Conservation (phyloP, 2,113 vertebrate genomes). For the Lophius piscatorius region DNA sequence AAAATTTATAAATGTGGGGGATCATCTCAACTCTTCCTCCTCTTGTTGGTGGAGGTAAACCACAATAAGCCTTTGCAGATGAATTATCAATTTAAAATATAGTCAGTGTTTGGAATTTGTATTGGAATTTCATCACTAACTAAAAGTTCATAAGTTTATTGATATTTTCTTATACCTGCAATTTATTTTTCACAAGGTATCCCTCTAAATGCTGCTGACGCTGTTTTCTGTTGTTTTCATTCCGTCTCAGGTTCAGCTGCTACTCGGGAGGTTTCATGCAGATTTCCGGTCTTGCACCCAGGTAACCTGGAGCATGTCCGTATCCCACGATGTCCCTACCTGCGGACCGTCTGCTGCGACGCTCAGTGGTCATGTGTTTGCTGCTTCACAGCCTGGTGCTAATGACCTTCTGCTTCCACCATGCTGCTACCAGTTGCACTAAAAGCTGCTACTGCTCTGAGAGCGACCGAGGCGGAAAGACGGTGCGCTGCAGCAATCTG, state of each 20-base stretch:
- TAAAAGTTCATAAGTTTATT: no score
- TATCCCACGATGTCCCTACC: conserved; percentile 70
- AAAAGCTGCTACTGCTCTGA: conserved; percentile 89
- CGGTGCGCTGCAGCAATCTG: conserved; percentile 93
- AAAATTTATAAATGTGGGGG: no score
- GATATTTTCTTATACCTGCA: no score
- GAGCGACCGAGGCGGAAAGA: conserved; percentile 85
- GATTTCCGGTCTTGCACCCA: conserved; percentile 35
- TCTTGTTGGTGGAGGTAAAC: no score
- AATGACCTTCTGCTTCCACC: conserved; percentile 84
- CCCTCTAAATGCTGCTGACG: no score
- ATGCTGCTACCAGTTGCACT: conserved; percentile 82
- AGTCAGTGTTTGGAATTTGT: no score
- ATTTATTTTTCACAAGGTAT: no score
- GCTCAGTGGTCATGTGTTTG: conserved; percentile 83
- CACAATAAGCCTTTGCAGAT: no score
- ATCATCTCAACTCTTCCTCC: no score
- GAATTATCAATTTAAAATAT: no score
- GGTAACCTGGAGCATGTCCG: conserved; percentile 70
- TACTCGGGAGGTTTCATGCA: conserved; percentile 61
- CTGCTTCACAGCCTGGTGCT: conserved; percentile 87
- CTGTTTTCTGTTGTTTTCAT: conserved; percentile 37
- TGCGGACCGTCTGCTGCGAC: conserved; percentile 76
- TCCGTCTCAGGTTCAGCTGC: conserved; percentile 59
- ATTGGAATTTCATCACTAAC: no score